Evolutionary conservation across 2,888 invertebrate species (phyloP).

Genomic region (Cartodere bifasciata): DNA sequence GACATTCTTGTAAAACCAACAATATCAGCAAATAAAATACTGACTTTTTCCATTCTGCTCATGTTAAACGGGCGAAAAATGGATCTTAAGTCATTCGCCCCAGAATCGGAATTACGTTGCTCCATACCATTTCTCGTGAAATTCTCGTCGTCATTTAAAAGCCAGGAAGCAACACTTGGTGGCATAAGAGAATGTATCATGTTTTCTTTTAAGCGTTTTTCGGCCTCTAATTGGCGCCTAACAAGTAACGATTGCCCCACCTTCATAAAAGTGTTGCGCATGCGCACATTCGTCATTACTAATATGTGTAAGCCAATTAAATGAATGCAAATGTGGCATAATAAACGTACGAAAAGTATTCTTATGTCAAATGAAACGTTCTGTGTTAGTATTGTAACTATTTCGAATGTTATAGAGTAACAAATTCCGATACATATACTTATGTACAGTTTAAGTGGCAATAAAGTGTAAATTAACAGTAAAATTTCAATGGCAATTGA

Average conservation of each 20-base stretch:
- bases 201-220: slow-evolving; percentile 88
- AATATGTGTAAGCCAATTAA: slow-evolving; percentile 86
- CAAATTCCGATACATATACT: slow-evolving; percentile 65
- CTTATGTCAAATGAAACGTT: slow-evolving; percentile 18
- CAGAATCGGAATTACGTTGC: slow-evolving; percentile 40
- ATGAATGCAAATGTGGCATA: slow-evolving; percentile 83
- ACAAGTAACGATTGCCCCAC: slow-evolving; percentile 88
- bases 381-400: slow-evolving; percentile 41
- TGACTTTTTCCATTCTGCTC: slow-evolving; percentile 92
- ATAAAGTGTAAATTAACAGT: slow-evolving; percentile 82
- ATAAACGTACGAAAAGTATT: slow-evolving; percentile 53
- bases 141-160: slow-evolving; percentile 60
- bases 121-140: slow-evolving; percentile 46
- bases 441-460: slow-evolving; percentile 81
- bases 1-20: slow-evolving; percentile 97
- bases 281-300: slow-evolving; percentile 83
- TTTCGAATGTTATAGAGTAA: slow-evolving; percentile 80
- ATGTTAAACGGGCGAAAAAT: slow-evolving; percentile 93
- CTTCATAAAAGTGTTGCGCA: slow-evolving; percentile 94
- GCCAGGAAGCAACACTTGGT: slow-evolving; percentile 77
- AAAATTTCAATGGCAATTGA: slow-evolving; percentile 77
- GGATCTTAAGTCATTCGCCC: slow-evolving; percentile 59
- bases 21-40: slow-evolving; percentile 94
- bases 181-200: slow-evolving; percentile 99
- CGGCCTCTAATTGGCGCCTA: slow-evolving; percentile 78